Conservation (phyloP, 2,113 vertebrate species). For the Hirundichthys speculiger region DNA sequence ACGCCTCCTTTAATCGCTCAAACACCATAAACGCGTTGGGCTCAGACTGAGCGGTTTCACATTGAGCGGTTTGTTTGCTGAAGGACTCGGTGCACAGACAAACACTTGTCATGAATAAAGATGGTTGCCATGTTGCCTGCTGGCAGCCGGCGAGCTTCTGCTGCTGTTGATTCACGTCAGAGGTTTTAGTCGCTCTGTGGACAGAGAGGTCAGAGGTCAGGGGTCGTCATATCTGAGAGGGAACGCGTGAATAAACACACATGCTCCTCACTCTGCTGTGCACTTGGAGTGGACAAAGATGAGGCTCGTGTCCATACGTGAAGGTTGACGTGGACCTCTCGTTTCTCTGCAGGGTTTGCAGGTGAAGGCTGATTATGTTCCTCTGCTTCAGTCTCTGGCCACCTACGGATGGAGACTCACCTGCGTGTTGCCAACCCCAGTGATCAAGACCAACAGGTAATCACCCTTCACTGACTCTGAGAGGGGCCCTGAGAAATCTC, state of each 20-base stretch:
- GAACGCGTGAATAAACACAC: too few species aligned
- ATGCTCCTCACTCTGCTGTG: too few species aligned
- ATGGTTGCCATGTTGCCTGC: slow-evolving; percentile 41
- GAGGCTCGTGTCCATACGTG: background rate
- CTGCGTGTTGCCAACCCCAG: slow-evolving; percentile 93
- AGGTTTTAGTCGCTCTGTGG: background rate
- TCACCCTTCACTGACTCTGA: background rate
- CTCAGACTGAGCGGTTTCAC: slow-evolving; percentile 31
- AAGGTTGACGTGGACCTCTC: background rate
- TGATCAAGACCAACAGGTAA: slow-evolving; percentile 95
- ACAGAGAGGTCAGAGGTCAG: too few species aligned
- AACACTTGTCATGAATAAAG: slow-evolving; percentile 33
- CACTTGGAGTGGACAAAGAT: too few species aligned
- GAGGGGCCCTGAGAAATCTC: background rate
- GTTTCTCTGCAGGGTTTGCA: slow-evolving; percentile 84
- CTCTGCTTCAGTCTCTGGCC: slow-evolving; percentile 93
- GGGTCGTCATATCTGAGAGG: too few species aligned
- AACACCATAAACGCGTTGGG: slow-evolving; percentile 21
- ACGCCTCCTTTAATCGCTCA: slow-evolving; percentile 2
- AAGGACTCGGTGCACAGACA: slow-evolving; percentile 36
- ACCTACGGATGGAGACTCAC: slow-evolving; percentile 95
- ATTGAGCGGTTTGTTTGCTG: slow-evolving; percentile 37
- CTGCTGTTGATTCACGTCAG: slow-evolving; percentile 18
- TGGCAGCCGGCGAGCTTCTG: slow-evolving; percentile 27
- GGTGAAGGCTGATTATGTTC: slow-evolving; percentile 94